phyloP scores from a whole-genome alignment of 2,797 vertebrate genomes.

The Cetoscarus ocellatus region DNA sequence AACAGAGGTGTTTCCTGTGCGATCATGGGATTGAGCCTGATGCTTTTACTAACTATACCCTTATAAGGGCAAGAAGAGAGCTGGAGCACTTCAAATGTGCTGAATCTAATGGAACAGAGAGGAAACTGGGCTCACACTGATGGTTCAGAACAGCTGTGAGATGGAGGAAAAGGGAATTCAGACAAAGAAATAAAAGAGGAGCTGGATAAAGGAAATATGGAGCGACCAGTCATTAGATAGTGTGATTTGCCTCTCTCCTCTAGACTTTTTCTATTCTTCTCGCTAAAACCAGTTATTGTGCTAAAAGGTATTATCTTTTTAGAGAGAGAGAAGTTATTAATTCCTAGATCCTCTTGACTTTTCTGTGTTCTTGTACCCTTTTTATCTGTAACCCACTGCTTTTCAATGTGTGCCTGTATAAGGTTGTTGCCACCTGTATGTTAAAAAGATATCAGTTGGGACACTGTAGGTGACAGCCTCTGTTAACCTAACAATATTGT shows the following conservation, averaged over 20 bases:
- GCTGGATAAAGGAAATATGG: not conserved
- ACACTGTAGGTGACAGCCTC: no score
- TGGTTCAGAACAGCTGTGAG: constrained; percentile 46
- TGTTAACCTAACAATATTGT: no score
- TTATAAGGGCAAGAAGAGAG: constrained; percentile 62
- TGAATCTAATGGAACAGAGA: constrained; percentile 69
- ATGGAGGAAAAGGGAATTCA: constrained; percentile 2
- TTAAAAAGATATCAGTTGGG: no score
- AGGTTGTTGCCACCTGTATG: no score
- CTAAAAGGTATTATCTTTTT: no score
- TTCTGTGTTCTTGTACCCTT: not conserved
- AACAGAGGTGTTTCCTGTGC: constrained; percentile 28
- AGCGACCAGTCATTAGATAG: constrained; percentile 2
- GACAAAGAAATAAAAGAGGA: not conserved
- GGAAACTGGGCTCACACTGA: constrained; percentile 58
- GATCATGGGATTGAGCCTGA: constrained; percentile 43
- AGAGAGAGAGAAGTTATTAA: not conserved
- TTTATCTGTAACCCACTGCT: not conserved
- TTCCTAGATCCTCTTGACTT: not conserved
- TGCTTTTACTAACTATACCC: constrained; percentile 44
- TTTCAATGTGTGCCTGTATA: not conserved
- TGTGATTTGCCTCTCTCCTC: constrained; percentile 7
- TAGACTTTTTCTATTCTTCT: not conserved
- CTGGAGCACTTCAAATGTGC: constrained; percentile 59
- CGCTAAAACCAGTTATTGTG: no score